These are phyloP conservation scores for Pecten maximus DNA, from an alignment of 2,888 invertebrate species.

Conservation along the genomic window DNA sequence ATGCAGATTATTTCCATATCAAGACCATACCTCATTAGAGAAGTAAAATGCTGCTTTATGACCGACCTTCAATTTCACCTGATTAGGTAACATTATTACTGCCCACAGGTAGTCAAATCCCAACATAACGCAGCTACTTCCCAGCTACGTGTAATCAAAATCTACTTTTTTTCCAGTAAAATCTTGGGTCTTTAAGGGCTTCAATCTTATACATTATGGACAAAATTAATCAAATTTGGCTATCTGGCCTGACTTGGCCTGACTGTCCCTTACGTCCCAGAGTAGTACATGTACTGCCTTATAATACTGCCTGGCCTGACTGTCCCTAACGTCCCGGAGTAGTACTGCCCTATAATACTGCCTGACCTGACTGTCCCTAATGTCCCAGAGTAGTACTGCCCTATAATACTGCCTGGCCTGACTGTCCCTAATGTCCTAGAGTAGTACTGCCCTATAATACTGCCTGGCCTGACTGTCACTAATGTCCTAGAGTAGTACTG, in stretches of 20 bases:
- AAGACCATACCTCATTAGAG: conserved; percentile 17
- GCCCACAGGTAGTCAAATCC: conserved; percentile 29
- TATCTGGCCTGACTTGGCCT: neutral
- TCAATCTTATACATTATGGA: neutral
- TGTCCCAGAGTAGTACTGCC: neutral
- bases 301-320: too few species aligned
- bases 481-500: too few species aligned
- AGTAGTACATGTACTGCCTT: too few species aligned
- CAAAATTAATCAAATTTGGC: conserved; percentile 9
- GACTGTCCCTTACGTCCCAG: neutral
- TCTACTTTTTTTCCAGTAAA: neutral
- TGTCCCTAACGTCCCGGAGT: too few species aligned
- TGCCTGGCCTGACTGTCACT: too few species aligned
- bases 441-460: too few species aligned
- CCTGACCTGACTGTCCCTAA: too few species aligned
- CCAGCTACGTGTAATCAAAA: neutral
- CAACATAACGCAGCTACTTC: neutral
- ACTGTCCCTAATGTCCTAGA: neutral
- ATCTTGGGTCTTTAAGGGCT: neutral
- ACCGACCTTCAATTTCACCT: conserved; percentile 10
- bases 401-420: too few species aligned
- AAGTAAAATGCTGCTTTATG: conserved; percentile 15
- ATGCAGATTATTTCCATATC: conserved; percentile 10
- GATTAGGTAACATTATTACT: neutral
- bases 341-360: too few species aligned